These are phyloP conservation scores for Hexactinellida sp. DNA, from an alignment of 37 sponge, comb jelly and placozoan species.

Conservation along the genomic window DNA sequence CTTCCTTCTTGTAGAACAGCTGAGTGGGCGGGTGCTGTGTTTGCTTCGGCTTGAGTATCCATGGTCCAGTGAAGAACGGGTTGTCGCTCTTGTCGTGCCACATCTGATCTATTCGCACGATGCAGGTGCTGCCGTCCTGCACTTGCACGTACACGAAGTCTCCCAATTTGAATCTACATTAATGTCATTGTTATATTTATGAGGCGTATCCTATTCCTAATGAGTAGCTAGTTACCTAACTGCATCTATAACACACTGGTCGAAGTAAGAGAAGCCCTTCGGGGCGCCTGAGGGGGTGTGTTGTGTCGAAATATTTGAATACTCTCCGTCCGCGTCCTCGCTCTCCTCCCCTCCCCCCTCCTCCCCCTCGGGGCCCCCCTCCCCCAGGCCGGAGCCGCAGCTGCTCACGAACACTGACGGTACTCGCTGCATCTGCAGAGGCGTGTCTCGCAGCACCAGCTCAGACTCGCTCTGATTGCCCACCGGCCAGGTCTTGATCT, in stretches of 20 bases:
- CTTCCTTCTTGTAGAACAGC: conserved; percentile 59
- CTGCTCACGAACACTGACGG: conserved; percentile 47
- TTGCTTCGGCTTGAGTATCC: conserved; percentile 73
- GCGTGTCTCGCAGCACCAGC: conserved; percentile 22
- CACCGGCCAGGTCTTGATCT: conserved; percentile 49
- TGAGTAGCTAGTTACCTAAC: not conserved
- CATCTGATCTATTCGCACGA: conserved; percentile 77
- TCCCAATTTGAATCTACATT: conserved; percentile 27
- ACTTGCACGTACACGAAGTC: conserved; percentile 83
- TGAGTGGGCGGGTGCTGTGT: conserved; percentile 58
- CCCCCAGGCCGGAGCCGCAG: not conserved
- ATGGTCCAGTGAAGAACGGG: conserved; percentile 81
- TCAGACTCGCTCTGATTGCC: conserved; percentile 18
- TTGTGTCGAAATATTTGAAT: not conserved
- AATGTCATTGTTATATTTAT: not conserved
- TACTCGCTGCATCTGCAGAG: conserved; percentile 23
- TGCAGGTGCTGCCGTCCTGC: conserved; percentile 62
- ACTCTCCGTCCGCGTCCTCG: conserved; percentile 15
- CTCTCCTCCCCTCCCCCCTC: not conserved
- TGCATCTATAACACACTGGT: not conserved
- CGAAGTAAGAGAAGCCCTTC: conserved; percentile 11
- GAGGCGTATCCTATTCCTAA: no score
- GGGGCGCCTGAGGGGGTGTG: not conserved
- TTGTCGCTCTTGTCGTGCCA: conserved; percentile 78
- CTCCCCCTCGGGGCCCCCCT: not conserved